These are phyloP conservation scores for Notarius lentiginosus DNA, from an alignment of 2,113 vertebrate genomes.

Conservation along the genomic window DNA sequence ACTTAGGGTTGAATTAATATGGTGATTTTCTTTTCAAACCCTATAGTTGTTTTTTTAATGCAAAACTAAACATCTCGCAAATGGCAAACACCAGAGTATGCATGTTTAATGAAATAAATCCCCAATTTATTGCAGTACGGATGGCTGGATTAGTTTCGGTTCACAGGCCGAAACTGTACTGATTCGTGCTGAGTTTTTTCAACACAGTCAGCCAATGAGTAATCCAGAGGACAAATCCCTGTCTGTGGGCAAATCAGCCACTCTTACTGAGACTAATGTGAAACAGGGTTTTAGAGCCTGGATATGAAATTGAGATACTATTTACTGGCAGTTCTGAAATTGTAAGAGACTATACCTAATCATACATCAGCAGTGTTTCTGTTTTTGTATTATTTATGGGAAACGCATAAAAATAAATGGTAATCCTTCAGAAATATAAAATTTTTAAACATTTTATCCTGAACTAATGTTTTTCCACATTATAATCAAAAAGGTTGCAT, in stretches of 20 bases:
- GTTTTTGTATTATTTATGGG: neutral
- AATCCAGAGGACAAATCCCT: constrained; percentile 9
- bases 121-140: constrained; percentile 23
- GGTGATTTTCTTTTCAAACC: neutral
- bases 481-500: neutral
- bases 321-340: constrained; percentile 17
- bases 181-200: constrained; percentile 14
- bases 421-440: neutral
- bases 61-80: constrained; percentile 17
- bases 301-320: constrained; percentile 6
- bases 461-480: neutral
- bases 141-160: constrained; percentile 12
- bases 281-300: constrained; percentile 21
- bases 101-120: constrained; percentile 20
- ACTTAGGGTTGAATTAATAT: neutral
- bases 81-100: neutral
- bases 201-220: constrained; percentile 10
- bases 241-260: constrained; percentile 13
- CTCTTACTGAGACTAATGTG: constrained; percentile 25
- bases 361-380: neutral
- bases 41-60: neutral
- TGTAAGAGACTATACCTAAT: constrained; percentile 6
- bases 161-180: neutral
- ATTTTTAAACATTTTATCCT: neutral
- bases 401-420: neutral